Evolutionary conservation across 2,113 vertebrate species (phyloP), one percentile per base, ranked within the genome.

Genomic region (Pyxicephalus adspersus): DNA sequence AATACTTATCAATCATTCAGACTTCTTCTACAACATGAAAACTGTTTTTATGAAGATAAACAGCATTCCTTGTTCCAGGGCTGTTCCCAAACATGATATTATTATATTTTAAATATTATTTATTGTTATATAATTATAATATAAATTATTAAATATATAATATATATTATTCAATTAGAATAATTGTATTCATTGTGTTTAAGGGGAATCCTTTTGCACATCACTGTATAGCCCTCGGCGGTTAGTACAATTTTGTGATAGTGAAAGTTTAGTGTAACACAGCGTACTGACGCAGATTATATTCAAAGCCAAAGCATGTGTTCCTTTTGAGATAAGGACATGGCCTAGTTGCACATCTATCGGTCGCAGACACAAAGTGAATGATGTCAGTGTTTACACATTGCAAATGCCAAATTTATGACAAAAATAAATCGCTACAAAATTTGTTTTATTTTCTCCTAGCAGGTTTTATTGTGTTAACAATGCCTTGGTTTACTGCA

Each of bases 261-360:
- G 5, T 68, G 8, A 29, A 16, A 34, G n/a, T 71, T 19, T 25
- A 25, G 15, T 71, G 25, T 25, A 20, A 72, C 9, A 23, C 51
- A 55, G 20, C 19, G 70, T 51, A 58, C 34, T 57, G n/a, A 34
- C 1, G 19, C 5, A 23, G 54, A 57, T 17, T 54, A 17, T 58
- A 31, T 74, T 38, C n/a, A 60, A 16, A 38, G 54, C 55, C 8
- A 22, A 18, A 57, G n/a, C 76, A 66, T 66, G 51, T 78, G 63
- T 67, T 78, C 34, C 76, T 78, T 78, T 45, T 28, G 45, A 78
- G 76, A 78, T 78, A 67, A 78, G 76, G 58, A 20, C 11, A 16
- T 67, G 28, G 20, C 64, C 26, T 57, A 45, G n/a, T 13, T 15
- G 11, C 76, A n/a, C 25, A 25, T 38, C 23, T 73, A 73, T 73